These are phyloP conservation scores for Pristionchus japonicus DNA, from an alignment of 2,888 invertebrate species.

Conservation along the genomic window DNA sequence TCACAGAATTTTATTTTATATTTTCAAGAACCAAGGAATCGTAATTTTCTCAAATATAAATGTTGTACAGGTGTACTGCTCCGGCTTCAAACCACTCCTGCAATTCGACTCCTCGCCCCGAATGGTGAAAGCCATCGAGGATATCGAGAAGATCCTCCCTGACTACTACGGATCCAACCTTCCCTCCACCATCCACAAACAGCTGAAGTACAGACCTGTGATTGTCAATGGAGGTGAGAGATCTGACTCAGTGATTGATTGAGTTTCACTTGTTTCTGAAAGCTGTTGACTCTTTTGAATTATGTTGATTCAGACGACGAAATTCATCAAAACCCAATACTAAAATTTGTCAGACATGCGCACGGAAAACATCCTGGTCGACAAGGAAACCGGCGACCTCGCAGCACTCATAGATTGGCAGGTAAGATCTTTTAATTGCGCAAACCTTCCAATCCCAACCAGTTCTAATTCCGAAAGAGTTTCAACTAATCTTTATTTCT, in stretches of 20 bases:
- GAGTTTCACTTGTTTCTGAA: too few species aligned
- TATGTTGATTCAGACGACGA: too few species aligned
- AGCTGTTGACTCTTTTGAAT: too few species aligned
- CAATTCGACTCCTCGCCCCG: not conserved
- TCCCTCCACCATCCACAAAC: conserved; percentile 15
- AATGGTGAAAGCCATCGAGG: not conserved
- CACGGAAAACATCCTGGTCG: conserved; percentile 1
- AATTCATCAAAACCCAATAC: too few species aligned
- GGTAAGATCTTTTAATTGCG: not conserved
- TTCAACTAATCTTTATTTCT: not conserved
- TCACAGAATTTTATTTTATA: too few species aligned
- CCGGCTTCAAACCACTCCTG: not conserved
- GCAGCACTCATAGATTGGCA: conserved; percentile 3
- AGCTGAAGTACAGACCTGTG: not conserved
- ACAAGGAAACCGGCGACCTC: conserved; percentile 16
- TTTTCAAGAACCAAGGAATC: too few species aligned
- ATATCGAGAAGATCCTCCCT: conserved; percentile 1
- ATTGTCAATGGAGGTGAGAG: conserved; percentile 5
- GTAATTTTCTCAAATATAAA: too few species aligned
- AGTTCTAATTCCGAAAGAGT: not conserved
- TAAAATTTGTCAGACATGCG: conserved; percentile 18
- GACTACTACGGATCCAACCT: conserved; percentile 10
- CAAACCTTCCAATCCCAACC: not conserved
- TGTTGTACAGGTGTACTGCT: not conserved
- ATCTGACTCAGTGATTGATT: not conserved